These are phyloP conservation scores for Periparus ater DNA, from an alignment of 2,797 vertebrate genomes.

Conservation along the genomic window DNA sequence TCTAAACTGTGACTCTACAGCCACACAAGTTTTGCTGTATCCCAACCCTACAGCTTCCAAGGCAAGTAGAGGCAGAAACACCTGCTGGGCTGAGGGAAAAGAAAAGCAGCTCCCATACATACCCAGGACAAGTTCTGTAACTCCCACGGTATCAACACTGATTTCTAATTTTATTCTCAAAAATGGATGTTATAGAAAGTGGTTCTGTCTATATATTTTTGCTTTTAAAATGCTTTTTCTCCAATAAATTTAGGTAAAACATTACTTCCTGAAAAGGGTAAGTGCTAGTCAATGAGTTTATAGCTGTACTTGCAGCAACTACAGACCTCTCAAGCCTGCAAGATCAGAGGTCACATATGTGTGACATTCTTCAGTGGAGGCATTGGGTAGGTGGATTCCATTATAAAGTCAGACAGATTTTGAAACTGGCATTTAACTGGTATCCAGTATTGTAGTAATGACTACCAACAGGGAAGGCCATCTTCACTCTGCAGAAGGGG, in stretches of 20 bases:
- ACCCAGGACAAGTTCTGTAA: background rate
- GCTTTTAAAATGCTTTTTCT: background rate
- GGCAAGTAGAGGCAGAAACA: background rate
- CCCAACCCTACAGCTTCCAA: background rate
- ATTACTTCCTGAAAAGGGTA: background rate
- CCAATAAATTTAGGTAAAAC: background rate
- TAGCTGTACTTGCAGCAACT: background rate
- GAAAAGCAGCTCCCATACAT: background rate
- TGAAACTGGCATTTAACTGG: background rate
- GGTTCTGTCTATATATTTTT: background rate
- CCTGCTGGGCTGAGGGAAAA: background rate
- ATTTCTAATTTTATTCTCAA: background rate
- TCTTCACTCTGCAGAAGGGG: background rate
- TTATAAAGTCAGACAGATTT: background rate
- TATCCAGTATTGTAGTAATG: background rate
- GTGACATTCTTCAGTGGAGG: background rate
- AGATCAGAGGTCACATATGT: fast-evolving
- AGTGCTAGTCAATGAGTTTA: background rate
- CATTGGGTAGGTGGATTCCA: background rate
- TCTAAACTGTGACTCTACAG: background rate
- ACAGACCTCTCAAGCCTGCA: background rate
- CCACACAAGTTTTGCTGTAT: background rate
- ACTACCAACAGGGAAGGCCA: background rate
- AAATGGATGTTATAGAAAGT: background rate
- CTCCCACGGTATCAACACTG: background rate